Percentiles rank a stretch among this genome's conserved stretches.
These are phyloP conservation scores for Aphrocallistes beatrix DNA, from an alignment of 37 sponge, comb jelly and placozoan species.

Conservation along the genomic window DNA sequence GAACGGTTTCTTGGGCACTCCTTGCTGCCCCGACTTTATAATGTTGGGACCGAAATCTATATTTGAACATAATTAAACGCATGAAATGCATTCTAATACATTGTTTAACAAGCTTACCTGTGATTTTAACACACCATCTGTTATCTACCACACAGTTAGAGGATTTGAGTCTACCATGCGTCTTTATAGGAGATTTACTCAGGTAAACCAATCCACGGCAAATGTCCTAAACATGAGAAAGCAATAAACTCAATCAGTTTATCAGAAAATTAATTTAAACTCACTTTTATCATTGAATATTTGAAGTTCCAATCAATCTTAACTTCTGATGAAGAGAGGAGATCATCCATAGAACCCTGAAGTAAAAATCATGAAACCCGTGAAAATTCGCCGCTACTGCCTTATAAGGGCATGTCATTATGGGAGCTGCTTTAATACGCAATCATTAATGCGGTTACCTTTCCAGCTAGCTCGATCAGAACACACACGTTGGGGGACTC, in stretches of 20 bases:
- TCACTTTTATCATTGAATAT: conserved; percentile 36
- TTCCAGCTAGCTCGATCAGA: conserved; percentile 39
- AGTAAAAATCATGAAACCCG: no score
- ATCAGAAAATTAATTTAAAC: not conserved
- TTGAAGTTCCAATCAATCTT: conserved; percentile 53
- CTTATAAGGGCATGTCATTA: not conserved
- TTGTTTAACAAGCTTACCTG: conserved; percentile 18
- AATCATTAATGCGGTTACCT: conserved; percentile 24
- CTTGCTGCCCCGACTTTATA: conserved; percentile 38
- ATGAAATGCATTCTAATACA: not conserved
- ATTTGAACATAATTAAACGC: not conserved
- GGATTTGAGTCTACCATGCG: conserved; percentile 49
- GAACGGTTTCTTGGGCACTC: conserved; percentile 29
- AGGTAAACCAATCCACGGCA: conserved; percentile 44
- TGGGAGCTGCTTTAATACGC: not conserved
- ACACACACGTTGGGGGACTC: conserved; percentile 40
- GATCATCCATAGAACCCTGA: conserved; percentile 37
- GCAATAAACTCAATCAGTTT: not conserved
- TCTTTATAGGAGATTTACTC: conserved; percentile 30
- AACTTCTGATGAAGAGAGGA: conserved; percentile 24
- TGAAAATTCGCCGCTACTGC: not conserved
- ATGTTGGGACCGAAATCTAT: conserved; percentile 37
- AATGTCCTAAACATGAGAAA: conserved; percentile 31
- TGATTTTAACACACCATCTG: conserved; percentile 51
- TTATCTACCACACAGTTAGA: conserved; percentile 57